Evolutionary conservation across 2,888 invertebrate genomes (phyloP).

Genomic region (Aphrophora alni): DNA sequence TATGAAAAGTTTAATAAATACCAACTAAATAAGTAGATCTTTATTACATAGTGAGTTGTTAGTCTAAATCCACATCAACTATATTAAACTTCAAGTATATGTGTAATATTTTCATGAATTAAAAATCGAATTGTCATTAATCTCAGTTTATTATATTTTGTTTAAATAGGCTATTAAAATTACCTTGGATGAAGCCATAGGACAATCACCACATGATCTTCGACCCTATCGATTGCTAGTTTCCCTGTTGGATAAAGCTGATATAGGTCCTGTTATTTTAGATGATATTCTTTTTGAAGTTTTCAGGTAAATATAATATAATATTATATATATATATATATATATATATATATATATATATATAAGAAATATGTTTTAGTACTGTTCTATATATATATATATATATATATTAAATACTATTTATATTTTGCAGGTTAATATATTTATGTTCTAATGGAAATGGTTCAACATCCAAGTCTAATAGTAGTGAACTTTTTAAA

Average conservation of each 20-base stretch:
- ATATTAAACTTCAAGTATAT: too few relatives aligned
- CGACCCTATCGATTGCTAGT: slow-evolving; percentile 80
- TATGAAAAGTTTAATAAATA: too few relatives aligned
- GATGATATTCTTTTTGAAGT: slow-evolving; percentile 81
- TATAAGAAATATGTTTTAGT: background rate
- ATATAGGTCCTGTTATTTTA: slow-evolving; percentile 79
- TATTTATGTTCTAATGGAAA: slow-evolving; percentile 50
- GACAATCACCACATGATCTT: slow-evolving; percentile 67
- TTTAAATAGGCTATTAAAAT: slow-evolving; percentile 63
- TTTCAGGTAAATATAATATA: slow-evolving; percentile 62
- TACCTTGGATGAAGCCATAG: slow-evolving; percentile 63
- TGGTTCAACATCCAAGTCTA: slow-evolving; percentile 43
- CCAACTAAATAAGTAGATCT: too few relatives aligned
- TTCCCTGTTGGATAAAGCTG: slow-evolving; percentile 84
- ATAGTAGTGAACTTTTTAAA: slow-evolving; percentile 72
- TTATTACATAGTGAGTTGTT: too few relatives aligned
- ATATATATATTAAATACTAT: background rate
- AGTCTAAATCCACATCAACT: too few relatives aligned
- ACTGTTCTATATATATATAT: too few relatives aligned
- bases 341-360: background rate
- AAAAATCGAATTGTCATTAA: too few relatives aligned
- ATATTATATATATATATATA: background rate
- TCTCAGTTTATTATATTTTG: too few relatives aligned
- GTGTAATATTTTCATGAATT: too few relatives aligned
- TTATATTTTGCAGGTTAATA: slow-evolving; percentile 46